These are phyloP conservation scores for Aporrectodea caliginosa DNA, from an alignment of 1,140 invertebrate species.

Conservation along the genomic window DNA sequence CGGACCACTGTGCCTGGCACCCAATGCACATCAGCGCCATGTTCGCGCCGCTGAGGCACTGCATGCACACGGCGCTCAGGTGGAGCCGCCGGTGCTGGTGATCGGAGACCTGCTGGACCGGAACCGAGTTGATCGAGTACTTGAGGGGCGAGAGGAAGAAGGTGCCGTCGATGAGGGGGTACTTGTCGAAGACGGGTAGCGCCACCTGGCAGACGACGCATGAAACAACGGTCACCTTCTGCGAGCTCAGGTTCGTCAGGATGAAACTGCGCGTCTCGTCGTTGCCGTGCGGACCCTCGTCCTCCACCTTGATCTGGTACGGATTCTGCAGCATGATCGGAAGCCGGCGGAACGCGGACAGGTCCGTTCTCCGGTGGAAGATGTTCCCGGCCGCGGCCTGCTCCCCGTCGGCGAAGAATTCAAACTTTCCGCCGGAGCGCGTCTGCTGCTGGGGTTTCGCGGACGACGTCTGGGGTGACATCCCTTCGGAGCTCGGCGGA, in stretches of 20 bases:
- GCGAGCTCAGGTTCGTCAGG: slow-evolving; percentile 46
- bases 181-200: slow-evolving; percentile 80
- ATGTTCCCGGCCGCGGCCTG: slow-evolving; percentile 38
- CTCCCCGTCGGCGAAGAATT: slow-evolving; percentile 19
- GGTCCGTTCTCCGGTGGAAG: slow-evolving; percentile 73
- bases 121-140: slow-evolving; percentile 6
- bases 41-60: slow-evolving; percentile 63
- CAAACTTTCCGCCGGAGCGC: slow-evolving; percentile 21
- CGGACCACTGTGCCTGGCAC: slow-evolving; percentile 85
- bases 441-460: slow-evolving; percentile 40
- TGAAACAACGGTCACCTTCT: slow-evolving; percentile 41
- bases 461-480: slow-evolving; percentile 31
- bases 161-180: slow-evolving; percentile 92
- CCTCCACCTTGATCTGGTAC: slow-evolving; percentile 77
- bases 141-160: slow-evolving; percentile 66
- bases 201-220: slow-evolving; percentile 78
- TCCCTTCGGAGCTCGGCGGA: slow-evolving; percentile 42
- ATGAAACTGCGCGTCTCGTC: slow-evolving; percentile 72
- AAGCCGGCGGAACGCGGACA: slow-evolving; percentile 88
- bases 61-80: slow-evolving; percentile 61
- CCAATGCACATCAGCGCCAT: slow-evolving; percentile 72
- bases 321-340: slow-evolving; percentile 93
- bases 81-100: slow-evolving; percentile 61
- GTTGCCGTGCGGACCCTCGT: slow-evolving; percentile 92
- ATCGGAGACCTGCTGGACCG: neutral